Percentiles rank a stretch among this genome's conserved stretches.
Evolutionary conservation across 2,888 invertebrate genomes (phyloP).

Genomic region (Periphyllus acericola): DNA sequence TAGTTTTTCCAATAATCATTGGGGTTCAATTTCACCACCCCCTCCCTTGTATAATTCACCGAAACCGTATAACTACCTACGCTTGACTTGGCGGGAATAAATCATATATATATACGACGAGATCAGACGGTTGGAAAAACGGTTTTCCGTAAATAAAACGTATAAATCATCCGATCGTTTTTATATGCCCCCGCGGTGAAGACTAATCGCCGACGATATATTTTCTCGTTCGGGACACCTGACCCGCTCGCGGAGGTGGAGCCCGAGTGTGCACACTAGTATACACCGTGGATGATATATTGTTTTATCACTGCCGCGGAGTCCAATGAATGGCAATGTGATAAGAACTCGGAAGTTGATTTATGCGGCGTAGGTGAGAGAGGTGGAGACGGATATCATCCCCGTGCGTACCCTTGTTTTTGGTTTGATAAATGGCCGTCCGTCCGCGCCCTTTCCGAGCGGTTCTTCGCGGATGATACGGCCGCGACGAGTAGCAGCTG

Average conservation of each 20-base stretch:
- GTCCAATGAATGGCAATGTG: constrained; percentile 52
- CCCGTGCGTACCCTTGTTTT: constrained; percentile 16
- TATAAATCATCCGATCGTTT: constrained; percentile 57
- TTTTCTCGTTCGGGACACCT: constrained; percentile 39
- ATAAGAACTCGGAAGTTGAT: constrained; percentile 58
- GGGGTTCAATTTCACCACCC: no score
- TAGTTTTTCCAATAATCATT: background rate
- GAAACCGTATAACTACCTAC: background rate
- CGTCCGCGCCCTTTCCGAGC: constrained; percentile 4
- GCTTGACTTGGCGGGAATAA: constrained; percentile 7
- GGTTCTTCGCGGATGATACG: background rate
- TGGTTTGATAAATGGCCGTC: constrained; percentile 45
- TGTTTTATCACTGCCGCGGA: constrained; percentile 53
- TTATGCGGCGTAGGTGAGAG: constrained; percentile 51
- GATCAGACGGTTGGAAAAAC: constrained; percentile 16
- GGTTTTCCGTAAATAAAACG: constrained; percentile 33
- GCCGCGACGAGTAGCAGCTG: background rate
- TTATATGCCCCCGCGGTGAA: constrained; percentile 24
- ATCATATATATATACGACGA: constrained; percentile 26
- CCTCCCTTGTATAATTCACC: no score
- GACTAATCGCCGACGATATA: constrained; percentile 56
- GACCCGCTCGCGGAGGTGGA: constrained; percentile 20
- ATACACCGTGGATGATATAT: constrained; percentile 43
- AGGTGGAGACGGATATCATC: constrained; percentile 47
- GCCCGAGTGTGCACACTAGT: constrained; percentile 6